Evolutionary conservation across 1,140 invertebrate genomes (phyloP).

Genomic region (Harpegnathos saltator): DNA sequence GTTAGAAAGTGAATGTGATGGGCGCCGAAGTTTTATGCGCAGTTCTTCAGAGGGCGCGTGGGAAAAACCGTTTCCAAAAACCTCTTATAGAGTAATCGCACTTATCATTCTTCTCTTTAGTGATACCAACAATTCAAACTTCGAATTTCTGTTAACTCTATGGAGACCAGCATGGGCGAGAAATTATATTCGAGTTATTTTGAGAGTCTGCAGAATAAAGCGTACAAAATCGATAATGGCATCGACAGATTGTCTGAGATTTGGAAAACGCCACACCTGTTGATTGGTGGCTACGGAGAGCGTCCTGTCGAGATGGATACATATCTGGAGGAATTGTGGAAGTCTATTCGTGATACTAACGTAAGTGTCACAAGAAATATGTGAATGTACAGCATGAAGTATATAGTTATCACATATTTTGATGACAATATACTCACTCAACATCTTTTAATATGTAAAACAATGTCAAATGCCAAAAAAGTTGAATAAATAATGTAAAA

Average conservation of each 20-base stretch:
- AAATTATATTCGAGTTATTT: slow-evolving; percentile 60
- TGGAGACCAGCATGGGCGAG: background rate
- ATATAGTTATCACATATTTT: too few species aligned
- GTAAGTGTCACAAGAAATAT: background rate
- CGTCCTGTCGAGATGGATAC: slow-evolving; percentile 26
- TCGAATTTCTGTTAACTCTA: too few species aligned
- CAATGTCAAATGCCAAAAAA: slow-evolving; percentile 5
- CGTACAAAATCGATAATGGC: slow-evolving; percentile 54
- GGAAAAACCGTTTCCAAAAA: too few species aligned
- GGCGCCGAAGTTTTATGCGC: too few species aligned
- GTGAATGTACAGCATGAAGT: background rate
- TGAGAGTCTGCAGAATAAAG: slow-evolving; percentile 18
- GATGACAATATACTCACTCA: background rate
- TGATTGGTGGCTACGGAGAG: slow-evolving; percentile 56
- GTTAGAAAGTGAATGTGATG: too few species aligned
- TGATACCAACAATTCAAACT: too few species aligned
- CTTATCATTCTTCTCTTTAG: too few species aligned
- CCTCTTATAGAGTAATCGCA: too few species aligned
- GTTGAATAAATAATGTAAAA: background rate
- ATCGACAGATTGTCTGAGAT: slow-evolving; percentile 34
- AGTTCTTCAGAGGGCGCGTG: too few species aligned
- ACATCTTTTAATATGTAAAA: background rate
- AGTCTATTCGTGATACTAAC: background rate
- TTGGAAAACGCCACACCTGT: slow-evolving; percentile 55
- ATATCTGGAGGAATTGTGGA: slow-evolving; percentile 29